These are phyloP conservation scores for Daphoenositta chrysoptera DNA, from an alignment of 2,113 vertebrate species.

Conservation along the genomic window DNA sequence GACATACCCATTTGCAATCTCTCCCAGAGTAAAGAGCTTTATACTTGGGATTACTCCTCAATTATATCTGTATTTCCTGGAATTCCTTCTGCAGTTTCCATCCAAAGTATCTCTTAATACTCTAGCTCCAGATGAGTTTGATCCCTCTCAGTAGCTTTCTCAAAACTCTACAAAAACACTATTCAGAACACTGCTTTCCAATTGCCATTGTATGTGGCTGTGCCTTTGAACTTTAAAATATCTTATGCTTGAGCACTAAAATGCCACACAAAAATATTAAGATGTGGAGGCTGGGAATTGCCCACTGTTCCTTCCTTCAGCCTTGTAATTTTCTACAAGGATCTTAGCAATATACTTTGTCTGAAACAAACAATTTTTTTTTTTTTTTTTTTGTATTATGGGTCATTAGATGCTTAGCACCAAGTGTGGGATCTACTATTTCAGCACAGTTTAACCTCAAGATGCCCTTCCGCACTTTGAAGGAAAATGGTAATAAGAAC, in stretches of 20 bases:
- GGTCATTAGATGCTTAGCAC: not conserved
- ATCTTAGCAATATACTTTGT: not conserved
- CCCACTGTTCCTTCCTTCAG: not conserved
- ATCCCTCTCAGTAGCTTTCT: not conserved
- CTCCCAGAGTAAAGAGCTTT: not conserved
- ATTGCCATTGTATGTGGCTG: not conserved
- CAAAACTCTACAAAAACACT: not conserved
- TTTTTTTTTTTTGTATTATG: not conserved
- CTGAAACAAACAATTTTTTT: not conserved
- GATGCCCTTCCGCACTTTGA: not conserved
- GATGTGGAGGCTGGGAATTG: not conserved
- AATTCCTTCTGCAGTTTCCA: not conserved
- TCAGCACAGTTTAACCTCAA: not conserved
- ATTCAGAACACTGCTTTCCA: not conserved
- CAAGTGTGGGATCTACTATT: not conserved
- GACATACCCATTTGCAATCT: not conserved
- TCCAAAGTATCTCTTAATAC: not conserved
- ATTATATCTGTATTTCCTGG: not conserved
- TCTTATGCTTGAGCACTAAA: not conserved
- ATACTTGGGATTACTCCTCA: not conserved
- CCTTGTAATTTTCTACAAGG: not conserved
- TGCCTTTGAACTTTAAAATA: not conserved
- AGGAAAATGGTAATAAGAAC: not conserved
- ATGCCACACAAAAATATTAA: not conserved
- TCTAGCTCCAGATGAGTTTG: not conserved